Base-by-base conservation (phyloP, 2,113 vertebrate genomes). In the Gallinago jamesoni region DNA sequence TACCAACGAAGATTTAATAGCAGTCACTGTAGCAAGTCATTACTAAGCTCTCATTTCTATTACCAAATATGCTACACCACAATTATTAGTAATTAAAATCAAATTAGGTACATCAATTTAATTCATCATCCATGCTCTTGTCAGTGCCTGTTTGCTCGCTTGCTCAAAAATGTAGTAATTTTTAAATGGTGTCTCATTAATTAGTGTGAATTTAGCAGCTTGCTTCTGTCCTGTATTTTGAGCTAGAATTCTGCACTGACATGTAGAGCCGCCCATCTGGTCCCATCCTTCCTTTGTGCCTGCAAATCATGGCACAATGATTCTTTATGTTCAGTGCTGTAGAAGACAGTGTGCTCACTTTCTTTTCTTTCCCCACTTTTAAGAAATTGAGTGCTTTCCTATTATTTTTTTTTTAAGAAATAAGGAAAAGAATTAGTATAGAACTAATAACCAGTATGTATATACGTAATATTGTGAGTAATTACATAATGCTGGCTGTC, bases 11-110 rank as follows among this genome's bases (percentile, higher is more conserved):
- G 94, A 93, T 94, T 94, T 95, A 95, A 94, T 81, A 94, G 74
- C 88, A 95, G 47, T 95, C 81, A 82, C 84, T 67, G 19, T 78
- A 93, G 91, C 76, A 78, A 95, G 85, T 93, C 85, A 84, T 96
- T 95, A 89, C 63, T 91, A 69, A 94, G 57, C 35, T 89, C 87
- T 94, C 73, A 78, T 92, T 96, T 90, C 85, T 93, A 45, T 91
- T 92, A 68, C 84, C 72, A 86, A 87, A 96, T 94, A 93, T 87
- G 76, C 90, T 96, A 88, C 67, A 91, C 82, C 57, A 80, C 91
- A 95, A 94, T 96, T 95, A 92, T 86, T 96, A 90, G 91, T 91
- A 93, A 96, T 96, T 96, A 96, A 96, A 96, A 96, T 96, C 92
- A 94, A 94, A 95, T 95, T 92, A 94, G 70, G 53, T 82, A 62